A percentile compares a stretch with the other conserved stretches of the same genome.
Conservation (phyloP, 2,797 vertebrate genomes). For the Phoeniculus purpureus region DNA sequence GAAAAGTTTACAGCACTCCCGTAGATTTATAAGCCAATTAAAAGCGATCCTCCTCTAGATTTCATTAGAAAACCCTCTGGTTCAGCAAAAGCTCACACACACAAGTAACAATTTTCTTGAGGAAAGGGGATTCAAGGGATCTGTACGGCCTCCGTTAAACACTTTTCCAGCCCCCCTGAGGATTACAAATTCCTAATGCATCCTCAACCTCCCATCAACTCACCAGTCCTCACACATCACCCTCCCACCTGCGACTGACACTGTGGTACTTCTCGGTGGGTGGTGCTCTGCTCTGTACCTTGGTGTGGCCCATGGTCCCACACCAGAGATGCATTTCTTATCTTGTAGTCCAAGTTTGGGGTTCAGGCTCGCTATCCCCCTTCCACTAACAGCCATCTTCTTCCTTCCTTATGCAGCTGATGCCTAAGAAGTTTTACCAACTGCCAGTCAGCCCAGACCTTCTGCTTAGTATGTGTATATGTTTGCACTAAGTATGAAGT, state of each 20-base stretch:
- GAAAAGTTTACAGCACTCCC: constrained; percentile 44
- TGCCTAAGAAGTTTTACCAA: neutral
- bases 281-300: neutral
- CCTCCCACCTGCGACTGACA: accelerated
- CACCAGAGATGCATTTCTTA: neutral
- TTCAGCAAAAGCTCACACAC: constrained; percentile 49
- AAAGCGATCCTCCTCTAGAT: constrained; percentile 26
- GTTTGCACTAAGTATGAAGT: neutral
- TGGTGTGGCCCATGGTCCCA: neutral
- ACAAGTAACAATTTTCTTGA: neutral
- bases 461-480: neutral
- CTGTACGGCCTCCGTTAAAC: constrained; percentile 6
- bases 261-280: neutral
- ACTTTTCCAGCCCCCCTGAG: neutral
- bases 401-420: neutral
- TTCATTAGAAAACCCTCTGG: constrained; percentile 46
- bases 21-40: constrained; percentile 65
- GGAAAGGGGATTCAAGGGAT: neutral
- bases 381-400: neutral
- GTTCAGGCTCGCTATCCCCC: neutral
- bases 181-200: neutral
- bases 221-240: neutral
- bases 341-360: neutral
- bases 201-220: neutral
- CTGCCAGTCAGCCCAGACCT: neutral